These are phyloP conservation scores for Cossypha polioptera DNA, from an alignment of 2,797 vertebrate genomes.

Conservation along the genomic window DNA sequence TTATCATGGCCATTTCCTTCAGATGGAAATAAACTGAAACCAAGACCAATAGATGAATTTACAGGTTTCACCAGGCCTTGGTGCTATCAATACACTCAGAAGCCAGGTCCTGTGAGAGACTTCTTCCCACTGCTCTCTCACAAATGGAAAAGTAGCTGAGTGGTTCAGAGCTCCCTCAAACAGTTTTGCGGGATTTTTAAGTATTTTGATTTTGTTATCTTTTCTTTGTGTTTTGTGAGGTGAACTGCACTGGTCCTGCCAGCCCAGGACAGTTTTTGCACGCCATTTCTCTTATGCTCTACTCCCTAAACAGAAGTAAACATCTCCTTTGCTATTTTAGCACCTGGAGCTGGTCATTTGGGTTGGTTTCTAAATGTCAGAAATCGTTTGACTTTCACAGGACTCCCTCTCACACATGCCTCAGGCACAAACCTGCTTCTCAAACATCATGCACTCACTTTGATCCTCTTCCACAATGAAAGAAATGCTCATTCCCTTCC, in stretches of 20 bases:
- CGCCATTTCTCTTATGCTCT: not conserved
- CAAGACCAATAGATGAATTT: not conserved
- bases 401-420: fast-evolving
- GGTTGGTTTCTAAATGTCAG: not conserved
- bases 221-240: not conserved
- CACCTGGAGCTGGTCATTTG: not conserved
- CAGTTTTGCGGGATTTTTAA: not conserved
- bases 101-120: not conserved
- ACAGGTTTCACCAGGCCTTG: not conserved
- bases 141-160: not conserved
- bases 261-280: not conserved
- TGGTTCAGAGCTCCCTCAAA: not conserved
- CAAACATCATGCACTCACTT: not conserved
- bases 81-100: not conserved
- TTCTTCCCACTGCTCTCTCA: not conserved
- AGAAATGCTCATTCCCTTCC: not conserved
- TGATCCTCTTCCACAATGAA: not conserved
- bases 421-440: not conserved
- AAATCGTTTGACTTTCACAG: not conserved
- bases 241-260: not conserved
- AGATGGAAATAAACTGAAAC: not conserved
- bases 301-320: not conserved
- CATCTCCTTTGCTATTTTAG: not conserved
- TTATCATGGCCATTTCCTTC: not conserved
- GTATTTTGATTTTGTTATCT: not conserved